Evolutionary conservation across 2,797 vertebrate species (phyloP), one percentile per base, ranked within the genome.

Genomic region (Smutsia temminckii): DNA sequence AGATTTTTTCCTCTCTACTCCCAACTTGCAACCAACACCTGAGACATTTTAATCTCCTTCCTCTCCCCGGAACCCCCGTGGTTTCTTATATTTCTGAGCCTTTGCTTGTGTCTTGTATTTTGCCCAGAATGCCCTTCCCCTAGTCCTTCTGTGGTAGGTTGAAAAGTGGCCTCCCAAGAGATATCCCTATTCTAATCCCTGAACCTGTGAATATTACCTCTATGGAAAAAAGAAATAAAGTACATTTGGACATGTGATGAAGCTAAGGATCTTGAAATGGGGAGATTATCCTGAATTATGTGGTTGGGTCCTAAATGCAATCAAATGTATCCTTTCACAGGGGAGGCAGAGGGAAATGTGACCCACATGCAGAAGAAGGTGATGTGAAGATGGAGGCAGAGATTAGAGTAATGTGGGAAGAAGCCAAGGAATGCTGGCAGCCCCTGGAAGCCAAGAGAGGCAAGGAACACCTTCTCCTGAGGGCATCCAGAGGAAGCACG

Each of bases 301-400:
- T 32, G 29, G 16, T 32, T 25, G 61, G 55, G 18, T 34, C 42
- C 18, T 57, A 63, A 87, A 21, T 90, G 23, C 51, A n/a, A 32
- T 72, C 40, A 37, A 37, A 49, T 18, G 34, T 8, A n/a, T 75
- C 49, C 2, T 21, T 27, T 37, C 32, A 10, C 2, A 12, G 80
- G 57, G 42, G 27, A 79, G 40, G 20, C 0, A 0, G 34, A 57
- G n/a, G 32, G 46, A 79, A 11, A n/a, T 14, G 3, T 51, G 49
- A 83, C 20, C 37, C 1, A 4, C 27, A 18, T 11, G 32, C 46
- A 42, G 59, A 42, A 55, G 51, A 77, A 21, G 37, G 21, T 8
- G 8, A 11, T 9, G 3, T 1, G 1, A 34, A 34, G 25, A 14
- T 1, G 11, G 29, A 57, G 5, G 42, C 21, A 16, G 85, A 2